phyloP scores from a whole-genome alignment of 2,113 vertebrate genomes.

The Myrmecobius fasciatus region DNA sequence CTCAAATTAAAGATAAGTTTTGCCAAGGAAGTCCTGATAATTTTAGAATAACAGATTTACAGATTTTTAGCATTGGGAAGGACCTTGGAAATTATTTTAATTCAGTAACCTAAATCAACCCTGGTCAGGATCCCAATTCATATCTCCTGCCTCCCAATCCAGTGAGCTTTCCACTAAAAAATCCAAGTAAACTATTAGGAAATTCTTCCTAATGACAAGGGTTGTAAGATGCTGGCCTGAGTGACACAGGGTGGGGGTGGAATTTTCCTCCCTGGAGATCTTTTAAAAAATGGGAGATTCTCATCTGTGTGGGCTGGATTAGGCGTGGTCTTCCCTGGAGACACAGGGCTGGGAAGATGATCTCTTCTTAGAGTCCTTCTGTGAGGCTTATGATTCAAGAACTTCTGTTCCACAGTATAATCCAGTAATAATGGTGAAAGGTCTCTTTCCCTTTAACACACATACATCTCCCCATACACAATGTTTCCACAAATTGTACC shows the following conservation, averaged over 20 bases:
- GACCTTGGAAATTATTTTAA: background rate
- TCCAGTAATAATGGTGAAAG: background rate
- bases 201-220: background rate
- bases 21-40: background rate
- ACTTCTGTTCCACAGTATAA: background rate
- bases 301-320: background rate
- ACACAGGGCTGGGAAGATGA: background rate
- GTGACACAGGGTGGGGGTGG: background rate
- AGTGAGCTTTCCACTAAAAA: background rate
- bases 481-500: background rate
- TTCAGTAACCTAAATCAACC: background rate
- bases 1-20: background rate
- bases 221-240: background rate
- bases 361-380: background rate
- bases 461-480: background rate
- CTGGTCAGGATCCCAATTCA: background rate
- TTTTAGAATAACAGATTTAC: background rate
- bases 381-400: background rate
- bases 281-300: constrained; percentile 1
- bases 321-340: background rate
- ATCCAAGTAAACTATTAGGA: background rate
- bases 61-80: background rate
- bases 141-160: background rate
- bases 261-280: background rate
- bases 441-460: background rate